A percentile compares a stretch with the other conserved stretches of the same genome.
Conservation (phyloP, 1,140 invertebrate genomes). For the Caenorhabditis tropicalis region DNA sequence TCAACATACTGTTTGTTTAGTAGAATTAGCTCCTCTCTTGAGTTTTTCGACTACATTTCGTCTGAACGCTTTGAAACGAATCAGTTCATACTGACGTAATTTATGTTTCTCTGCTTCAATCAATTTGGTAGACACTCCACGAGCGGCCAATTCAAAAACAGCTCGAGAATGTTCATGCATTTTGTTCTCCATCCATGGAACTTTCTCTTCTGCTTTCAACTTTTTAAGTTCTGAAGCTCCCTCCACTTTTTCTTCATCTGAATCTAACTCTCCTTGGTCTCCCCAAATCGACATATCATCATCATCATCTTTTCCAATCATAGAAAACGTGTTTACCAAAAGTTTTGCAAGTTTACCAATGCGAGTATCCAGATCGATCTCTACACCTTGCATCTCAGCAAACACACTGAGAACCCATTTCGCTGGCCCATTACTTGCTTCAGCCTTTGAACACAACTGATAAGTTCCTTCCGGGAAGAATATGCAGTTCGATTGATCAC, state of each 20-base stretch:
- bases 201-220: constrained; percentile 28
- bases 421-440: constrained; percentile 74
- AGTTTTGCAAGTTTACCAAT: constrained; percentile 74
- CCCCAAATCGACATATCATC: constrained; percentile 9
- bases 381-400: constrained; percentile 94
- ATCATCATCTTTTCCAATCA: constrained; percentile 44
- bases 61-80: constrained; percentile 69
- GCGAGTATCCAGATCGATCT: constrained; percentile 65
- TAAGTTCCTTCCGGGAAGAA: constrained; percentile 69
- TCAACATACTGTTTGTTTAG: background rate
- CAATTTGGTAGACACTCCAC: constrained; percentile 57
- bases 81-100: constrained; percentile 64
- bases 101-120: constrained; percentile 66
- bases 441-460: constrained; percentile 64
- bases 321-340: constrained; percentile 43
- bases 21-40: background rate
- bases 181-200: constrained; percentile 55
- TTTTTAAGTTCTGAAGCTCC: background rate
- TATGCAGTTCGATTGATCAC: constrained; percentile 65
- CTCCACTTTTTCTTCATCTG: constrained; percentile 47
- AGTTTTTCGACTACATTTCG: constrained; percentile 65
- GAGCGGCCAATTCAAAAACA: constrained; percentile 63
- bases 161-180: constrained; percentile 67
- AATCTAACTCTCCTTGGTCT: background rate
- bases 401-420: constrained; percentile 97